phyloP scores from a whole-genome alignment of 2,888 invertebrate genomes.

The Andricus quercusramuli region DNA sequence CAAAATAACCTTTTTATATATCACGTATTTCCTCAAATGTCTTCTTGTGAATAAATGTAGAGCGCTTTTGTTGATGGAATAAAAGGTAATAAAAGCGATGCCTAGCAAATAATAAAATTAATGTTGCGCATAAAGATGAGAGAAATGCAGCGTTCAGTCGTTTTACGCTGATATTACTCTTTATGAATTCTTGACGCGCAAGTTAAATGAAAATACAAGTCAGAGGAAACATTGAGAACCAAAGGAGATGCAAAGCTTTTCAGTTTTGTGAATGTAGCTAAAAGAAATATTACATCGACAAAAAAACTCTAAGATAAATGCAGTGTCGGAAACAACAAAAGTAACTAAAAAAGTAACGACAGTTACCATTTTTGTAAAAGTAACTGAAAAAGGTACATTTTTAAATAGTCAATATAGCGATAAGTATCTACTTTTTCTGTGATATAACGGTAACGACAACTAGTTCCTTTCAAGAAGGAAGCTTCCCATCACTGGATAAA shows the following conservation, averaged over 20 bases:
- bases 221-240: neutral
- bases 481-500: neutral
- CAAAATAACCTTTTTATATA: neutral
- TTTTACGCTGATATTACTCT: constrained; percentile 16
- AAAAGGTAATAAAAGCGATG: neutral
- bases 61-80: neutral
- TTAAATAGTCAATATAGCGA: too few relatives aligned
- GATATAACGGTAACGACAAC: too few relatives aligned
- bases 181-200: constrained; percentile 1
- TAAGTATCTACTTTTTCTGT: too few relatives aligned
- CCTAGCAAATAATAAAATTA: constrained; percentile 6
- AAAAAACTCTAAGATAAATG: neutral
- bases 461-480: too few relatives aligned
- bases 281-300: neutral
- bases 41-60: neutral
- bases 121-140: constrained; percentile 2
- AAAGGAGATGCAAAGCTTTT: neutral
- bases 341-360: too few relatives aligned
- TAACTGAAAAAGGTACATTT: too few relatives aligned
- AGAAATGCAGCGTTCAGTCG: neutral
- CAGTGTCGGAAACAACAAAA: too few relatives aligned
- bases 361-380: too few relatives aligned
- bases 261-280: neutral
- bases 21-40: neutral
- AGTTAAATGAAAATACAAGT: neutral